Evolutionary conservation across 2,113 vertebrate genomes (phyloP), one percentile per base, ranked within the genome.

Genomic region (Petrocephalus zakoni): DNA sequence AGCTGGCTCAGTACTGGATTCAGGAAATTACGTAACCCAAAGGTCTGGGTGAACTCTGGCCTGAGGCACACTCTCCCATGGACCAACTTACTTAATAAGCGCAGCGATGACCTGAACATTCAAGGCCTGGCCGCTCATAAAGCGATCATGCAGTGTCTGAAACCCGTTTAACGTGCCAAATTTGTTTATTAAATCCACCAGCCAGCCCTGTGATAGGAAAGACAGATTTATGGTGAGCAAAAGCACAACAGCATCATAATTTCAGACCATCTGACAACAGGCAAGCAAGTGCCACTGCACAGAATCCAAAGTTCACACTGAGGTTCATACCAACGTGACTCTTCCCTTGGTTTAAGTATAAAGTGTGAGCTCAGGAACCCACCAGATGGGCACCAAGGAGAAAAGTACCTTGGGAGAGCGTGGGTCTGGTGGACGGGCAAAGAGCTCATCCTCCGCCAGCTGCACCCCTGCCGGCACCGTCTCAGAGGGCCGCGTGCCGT

Each of bases 101-200:
- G 98, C 98, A 96, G 98, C 97, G 92, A 99, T 99, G 95, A 99
- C 99, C 94, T 99, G 98, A 95, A 99, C 98, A 93, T 99, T 99
- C 95, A 99, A 95, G 92, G 98, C 98, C 94, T 99, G 97, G 93
- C 98, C 97, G 92, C 96, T 99, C 97, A 99, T 97, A 95, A 99
- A 99, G 93, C 98, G 97, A 96, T 99, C 98, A 90, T 99, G 98
- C 93, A 99, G 96, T 94, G 97, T 98, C 95, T 99, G 98, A 97
- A 99, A 99, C 95, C 98, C 98, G 94, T 98, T 99, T 96, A 99
- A 97, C 81, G 96, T 97, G 95, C 98, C 98, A 94, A 99, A 99
- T 93, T 99, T 99, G 95, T 99, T 99, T 95, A 99, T 97, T 93
- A 99, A 97, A 96, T 99, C 98, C 95, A 99, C 98, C 93, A 99